Evolutionary conservation across 2,113 vertebrate genomes (phyloP).

Genomic region (Antigone vipio): DNA sequence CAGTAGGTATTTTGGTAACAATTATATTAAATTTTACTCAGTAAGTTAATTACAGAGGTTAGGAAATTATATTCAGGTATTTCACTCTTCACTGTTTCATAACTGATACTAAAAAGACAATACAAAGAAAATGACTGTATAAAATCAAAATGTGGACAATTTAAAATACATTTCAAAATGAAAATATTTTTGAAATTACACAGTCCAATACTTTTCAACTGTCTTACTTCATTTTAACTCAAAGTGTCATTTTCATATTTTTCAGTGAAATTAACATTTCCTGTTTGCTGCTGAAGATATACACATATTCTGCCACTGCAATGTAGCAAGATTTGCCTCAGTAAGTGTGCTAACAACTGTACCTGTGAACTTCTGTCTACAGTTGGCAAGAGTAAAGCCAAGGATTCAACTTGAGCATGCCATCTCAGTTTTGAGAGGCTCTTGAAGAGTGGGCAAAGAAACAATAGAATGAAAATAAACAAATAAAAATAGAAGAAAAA

Average conservation of each 20-base stretch:
- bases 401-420: not conserved
- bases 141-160: not conserved
- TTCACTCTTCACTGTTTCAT: not conserved
- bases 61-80: not conserved
- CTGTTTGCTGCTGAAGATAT: not conserved
- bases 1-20: not conserved
- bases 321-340: not conserved
- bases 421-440: not conserved
- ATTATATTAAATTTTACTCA: not conserved
- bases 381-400: not conserved
- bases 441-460: not conserved
- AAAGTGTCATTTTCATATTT: not conserved
- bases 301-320: not conserved
- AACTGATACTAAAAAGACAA: not conserved
- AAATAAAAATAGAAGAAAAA: not conserved
- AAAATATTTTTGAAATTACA: not conserved
- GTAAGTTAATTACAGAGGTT: not conserved
- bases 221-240: not conserved
- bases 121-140: not conserved
- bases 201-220: not conserved
- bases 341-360: not conserved
- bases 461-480: not conserved
- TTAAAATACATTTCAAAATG: not conserved
- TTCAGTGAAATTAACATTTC: not conserved
- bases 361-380: not conserved